Evolutionary conservation across 2,113 vertebrate species (phyloP).

Genomic region (Pagrus major): DNA sequence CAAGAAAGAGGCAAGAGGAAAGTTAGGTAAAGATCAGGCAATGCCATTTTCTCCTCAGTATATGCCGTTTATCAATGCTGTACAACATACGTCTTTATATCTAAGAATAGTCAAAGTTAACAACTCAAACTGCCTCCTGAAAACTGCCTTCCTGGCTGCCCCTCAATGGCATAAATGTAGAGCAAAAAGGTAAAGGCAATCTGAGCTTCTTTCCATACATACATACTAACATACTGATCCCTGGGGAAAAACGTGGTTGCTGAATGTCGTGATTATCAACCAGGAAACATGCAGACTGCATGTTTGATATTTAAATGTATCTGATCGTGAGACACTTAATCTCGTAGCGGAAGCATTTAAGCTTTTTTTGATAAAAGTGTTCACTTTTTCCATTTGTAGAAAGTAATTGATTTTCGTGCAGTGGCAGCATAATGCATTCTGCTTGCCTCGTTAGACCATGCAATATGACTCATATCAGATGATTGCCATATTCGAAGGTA

Average conservation of each 20-base stretch:
- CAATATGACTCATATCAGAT: constrained; percentile 22
- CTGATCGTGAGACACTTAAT: constrained; percentile 13
- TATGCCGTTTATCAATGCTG: not conserved
- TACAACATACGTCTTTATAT: not conserved
- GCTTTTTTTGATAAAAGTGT: constrained; percentile 14
- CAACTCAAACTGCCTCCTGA: not conserved
- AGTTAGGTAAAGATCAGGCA: not conserved
- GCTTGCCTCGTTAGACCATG: constrained; percentile 14
- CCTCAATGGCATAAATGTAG: not conserved
- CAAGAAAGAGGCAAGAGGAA: not conserved
- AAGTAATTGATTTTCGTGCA: constrained; percentile 40
- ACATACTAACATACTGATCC: constrained; percentile 1
- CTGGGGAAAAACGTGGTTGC: not conserved
- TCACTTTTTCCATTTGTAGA: constrained; percentile 10
- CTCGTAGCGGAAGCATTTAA: constrained; percentile 11
- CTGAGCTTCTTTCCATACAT: not conserved
- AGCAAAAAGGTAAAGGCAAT: not conserved
- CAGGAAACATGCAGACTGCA: not conserved
- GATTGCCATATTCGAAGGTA: constrained; percentile 5
- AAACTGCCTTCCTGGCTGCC: too few species aligned
- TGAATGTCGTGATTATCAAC: constrained; percentile 8
- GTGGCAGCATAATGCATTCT: constrained; percentile 13
- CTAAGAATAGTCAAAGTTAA: not conserved
- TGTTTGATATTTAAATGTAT: constrained; percentile 14
- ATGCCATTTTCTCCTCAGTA: not conserved